Evolutionary conservation across 2,888 invertebrate genomes (phyloP).

Genomic region (Beris morrisii): DNA sequence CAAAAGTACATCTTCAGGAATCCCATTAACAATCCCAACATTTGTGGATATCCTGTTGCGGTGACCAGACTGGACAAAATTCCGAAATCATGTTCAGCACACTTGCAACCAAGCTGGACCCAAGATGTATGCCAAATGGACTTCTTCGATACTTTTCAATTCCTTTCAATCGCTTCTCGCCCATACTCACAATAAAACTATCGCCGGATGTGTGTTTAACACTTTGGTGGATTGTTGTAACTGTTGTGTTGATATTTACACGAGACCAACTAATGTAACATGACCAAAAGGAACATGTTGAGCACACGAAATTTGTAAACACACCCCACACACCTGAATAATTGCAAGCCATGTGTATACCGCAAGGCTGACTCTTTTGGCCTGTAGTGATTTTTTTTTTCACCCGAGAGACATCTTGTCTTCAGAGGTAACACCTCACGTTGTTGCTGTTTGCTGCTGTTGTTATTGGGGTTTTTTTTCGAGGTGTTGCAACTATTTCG

Average conservation of each 20-base stretch:
- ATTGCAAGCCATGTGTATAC: too few species aligned
- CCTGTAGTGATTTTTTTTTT: too few species aligned
- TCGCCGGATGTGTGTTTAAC: conserved; percentile 35
- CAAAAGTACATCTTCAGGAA: too few species aligned
- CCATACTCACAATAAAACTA: neutral
- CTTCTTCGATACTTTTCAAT: conserved; percentile 20
- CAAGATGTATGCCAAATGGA: conserved; percentile 28
- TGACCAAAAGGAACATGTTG: conserved; percentile 35
- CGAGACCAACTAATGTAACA: conserved; percentile 36
- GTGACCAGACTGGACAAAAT: neutral
- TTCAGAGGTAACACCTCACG: too few species aligned
- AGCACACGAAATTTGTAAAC: conserved; percentile 29
- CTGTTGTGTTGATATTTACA: conserved; percentile 35
- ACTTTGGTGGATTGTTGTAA: conserved; percentile 33
- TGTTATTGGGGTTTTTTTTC: too few species aligned
- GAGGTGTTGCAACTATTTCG: too few species aligned
- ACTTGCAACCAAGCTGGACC: neutral
- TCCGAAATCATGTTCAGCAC: conserved; percentile 28
- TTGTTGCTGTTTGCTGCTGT: too few species aligned
- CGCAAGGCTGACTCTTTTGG: too few species aligned
- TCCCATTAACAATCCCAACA: too few species aligned
- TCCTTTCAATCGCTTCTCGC: conserved; percentile 7
- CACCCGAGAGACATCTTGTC: too few species aligned
- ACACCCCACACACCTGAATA: conserved; percentile 22
- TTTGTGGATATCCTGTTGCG: too few species aligned